A percentile compares a stretch with the other conserved stretches of the same genome.
Conservation (phyloP, 2,888 invertebrate genomes). For the Saturnia japonica region DNA sequence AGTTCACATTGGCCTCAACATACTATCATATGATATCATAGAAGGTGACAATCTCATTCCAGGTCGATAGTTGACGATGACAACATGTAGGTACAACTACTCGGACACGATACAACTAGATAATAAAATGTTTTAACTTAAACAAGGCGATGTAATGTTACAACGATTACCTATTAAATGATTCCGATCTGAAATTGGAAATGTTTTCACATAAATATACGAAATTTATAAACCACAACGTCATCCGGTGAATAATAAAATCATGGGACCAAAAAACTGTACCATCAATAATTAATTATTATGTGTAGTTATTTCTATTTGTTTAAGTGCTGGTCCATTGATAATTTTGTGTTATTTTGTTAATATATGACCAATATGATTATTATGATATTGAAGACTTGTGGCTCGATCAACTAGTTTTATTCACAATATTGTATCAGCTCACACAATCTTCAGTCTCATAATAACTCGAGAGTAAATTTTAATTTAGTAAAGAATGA, state of each 20-base stretch:
- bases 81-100: constrained; percentile 60
- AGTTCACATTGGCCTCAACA: not conserved
- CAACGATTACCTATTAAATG: constrained; percentile 81
- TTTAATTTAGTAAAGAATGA: constrained; percentile 38
- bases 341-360: not conserved
- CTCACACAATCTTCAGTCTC: constrained; percentile 45
- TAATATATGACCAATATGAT: constrained; percentile 1
- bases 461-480: constrained; percentile 36
- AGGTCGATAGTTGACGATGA: constrained; percentile 49
- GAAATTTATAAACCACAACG: not conserved
- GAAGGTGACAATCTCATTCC: constrained; percentile 54
- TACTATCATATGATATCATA: constrained; percentile 27
- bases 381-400: constrained; percentile 6
- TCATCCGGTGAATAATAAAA: not conserved
- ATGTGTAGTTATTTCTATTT: not conserved
- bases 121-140: constrained; percentile 51
- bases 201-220: constrained; percentile 67
- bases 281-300: not conserved
- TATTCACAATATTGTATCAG: not conserved
- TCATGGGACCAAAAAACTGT: no score
- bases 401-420: not conserved
- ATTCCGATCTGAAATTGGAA: constrained; percentile 83
- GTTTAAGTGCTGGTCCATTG: not conserved
- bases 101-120: constrained; percentile 67
- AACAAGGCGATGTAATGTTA: constrained; percentile 59